These are phyloP conservation scores for Parochlus steinenii DNA, from an alignment of 2,888 invertebrate genomes.

Conservation along the genomic window DNA sequence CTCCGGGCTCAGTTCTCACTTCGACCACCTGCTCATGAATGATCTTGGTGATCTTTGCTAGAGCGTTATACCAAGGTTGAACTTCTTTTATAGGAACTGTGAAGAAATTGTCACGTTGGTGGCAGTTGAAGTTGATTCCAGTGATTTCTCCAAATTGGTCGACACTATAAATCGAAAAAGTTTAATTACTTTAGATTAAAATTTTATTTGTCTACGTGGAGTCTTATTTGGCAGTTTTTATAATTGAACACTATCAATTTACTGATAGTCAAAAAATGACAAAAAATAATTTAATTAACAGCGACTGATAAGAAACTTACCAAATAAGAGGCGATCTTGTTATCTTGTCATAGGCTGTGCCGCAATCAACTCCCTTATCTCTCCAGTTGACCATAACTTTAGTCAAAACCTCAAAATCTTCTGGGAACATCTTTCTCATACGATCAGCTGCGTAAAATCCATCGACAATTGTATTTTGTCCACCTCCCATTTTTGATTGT, in stretches of 20 bases:
- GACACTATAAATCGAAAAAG: constrained; percentile 22
- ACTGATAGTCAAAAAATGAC: neutral
- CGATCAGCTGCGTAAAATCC: constrained; percentile 45
- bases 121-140: constrained; percentile 54
- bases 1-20: constrained; percentile 48
- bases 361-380: constrained; percentile 49
- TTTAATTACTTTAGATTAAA: constrained; percentile 1
- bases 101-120: constrained; percentile 53
- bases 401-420: constrained; percentile 39
- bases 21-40: constrained; percentile 41
- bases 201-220: no score
- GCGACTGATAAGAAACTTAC: constrained; percentile 22
- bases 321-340: constrained; percentile 46
- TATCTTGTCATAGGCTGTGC: constrained; percentile 42
- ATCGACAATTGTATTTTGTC: constrained; percentile 50
- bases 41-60: constrained; percentile 42
- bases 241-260: neutral
- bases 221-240: neutral
- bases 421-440: constrained; percentile 36
- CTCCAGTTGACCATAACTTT: constrained; percentile 50
- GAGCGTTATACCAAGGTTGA: constrained; percentile 49
- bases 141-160: constrained; percentile 37
- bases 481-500: constrained; percentile 44
- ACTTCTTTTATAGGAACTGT: constrained; percentile 40
- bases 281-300: neutral